Conservation (phyloP, 2,113 vertebrate genomes). For the Ammospiza caudacuta region DNA sequence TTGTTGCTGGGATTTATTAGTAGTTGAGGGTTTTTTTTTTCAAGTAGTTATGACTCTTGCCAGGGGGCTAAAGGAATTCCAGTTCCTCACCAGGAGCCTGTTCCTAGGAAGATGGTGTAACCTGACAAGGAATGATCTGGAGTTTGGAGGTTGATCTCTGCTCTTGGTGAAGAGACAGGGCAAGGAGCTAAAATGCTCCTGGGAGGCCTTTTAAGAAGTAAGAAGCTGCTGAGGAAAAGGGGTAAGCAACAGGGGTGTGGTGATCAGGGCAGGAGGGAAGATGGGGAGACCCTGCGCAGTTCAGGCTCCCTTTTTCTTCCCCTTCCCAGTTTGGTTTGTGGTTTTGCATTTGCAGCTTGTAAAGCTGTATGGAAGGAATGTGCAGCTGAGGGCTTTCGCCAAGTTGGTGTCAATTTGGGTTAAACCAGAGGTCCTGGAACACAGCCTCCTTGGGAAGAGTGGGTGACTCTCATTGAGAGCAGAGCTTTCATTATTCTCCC, state of each 20-base stretch:
- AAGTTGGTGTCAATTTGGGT: constrained; percentile 64
- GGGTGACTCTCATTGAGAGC: constrained; percentile 30
- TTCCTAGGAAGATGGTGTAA: background rate
- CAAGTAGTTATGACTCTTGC: background rate
- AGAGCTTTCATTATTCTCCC: constrained; percentile 50
- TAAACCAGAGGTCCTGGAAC: constrained; percentile 51
- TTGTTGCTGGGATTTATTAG: background rate
- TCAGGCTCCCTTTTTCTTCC: background rate
- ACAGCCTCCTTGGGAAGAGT: background rate
- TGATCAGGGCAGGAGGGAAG: background rate
- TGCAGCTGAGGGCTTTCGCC: constrained; percentile 51
- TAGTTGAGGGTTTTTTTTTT: background rate
- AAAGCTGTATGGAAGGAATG: constrained; percentile 64
- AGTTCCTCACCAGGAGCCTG: background rate
- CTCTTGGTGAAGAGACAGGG: background rate
- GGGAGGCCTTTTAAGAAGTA: background rate
- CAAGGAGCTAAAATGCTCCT: background rate
- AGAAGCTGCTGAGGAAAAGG: background rate
- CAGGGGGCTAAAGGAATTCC: background rate
- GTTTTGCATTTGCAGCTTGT: constrained; percentile 64
- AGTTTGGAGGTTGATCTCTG: background rate
- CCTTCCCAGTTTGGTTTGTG: constrained; percentile 40
- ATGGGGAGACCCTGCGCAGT: background rate
- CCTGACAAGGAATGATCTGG: background rate
- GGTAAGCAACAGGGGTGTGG: background rate